Percentiles rank a stretch among this genome's conserved stretches.
phyloP scores from a whole-genome alignment of 2,888 invertebrate species.

The Oeneis ivallda region DNA sequence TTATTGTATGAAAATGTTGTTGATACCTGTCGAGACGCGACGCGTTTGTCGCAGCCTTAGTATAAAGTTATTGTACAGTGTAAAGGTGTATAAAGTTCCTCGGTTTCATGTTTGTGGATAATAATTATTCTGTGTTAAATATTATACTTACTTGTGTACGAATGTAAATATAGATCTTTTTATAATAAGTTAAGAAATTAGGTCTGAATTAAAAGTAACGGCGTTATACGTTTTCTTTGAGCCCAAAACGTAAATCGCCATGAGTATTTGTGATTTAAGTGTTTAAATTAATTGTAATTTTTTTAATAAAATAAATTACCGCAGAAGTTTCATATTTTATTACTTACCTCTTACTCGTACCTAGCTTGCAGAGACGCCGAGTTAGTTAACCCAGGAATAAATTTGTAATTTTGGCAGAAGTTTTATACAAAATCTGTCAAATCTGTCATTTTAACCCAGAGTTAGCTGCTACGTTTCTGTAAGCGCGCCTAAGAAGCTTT shows the following conservation, averaged over 20 bases:
- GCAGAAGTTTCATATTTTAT: constrained; percentile 21
- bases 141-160: constrained; percentile 17
- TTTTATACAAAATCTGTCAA: too few species aligned
- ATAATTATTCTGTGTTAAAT: constrained; percentile 44
- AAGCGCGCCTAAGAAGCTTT: too few species aligned
- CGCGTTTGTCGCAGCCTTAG: background rate
- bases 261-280: constrained; percentile 33
- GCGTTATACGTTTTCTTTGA: constrained; percentile 71
- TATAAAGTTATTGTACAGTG: constrained; percentile 41
- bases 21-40: background rate
- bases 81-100: constrained; percentile 65
- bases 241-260: constrained; percentile 72
- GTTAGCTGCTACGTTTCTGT: too few species aligned
- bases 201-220: constrained; percentile 44
- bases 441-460: too few species aligned
- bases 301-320: constrained; percentile 53
- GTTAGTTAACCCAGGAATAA: too few species aligned
- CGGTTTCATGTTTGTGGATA: constrained; percentile 43
- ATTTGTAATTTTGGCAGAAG: too few species aligned
- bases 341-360: too few species aligned
- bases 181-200: constrained; percentile 15
- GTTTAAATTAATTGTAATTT: constrained; percentile 43
- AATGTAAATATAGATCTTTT: constrained; percentile 41
- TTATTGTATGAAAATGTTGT: background rate
- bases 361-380: too few species aligned